These are phyloP conservation scores for cattle (Bos taurus) DNA, from an alignment of 2,113 vertebrate species.

Conservation along the genomic window ARS-UCD2.0 NC_037328.1:117306501-117307000, in stretches of 20 bases:
- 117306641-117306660: background rate
- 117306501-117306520: background rate
- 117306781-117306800: background rate
- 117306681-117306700: background rate
- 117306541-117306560: background rate
- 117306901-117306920: background rate
- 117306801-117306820: background rate
- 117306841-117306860: background rate
- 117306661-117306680: background rate
- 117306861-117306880: background rate
- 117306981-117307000: background rate
- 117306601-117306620: too few species aligned
- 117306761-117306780: background rate
- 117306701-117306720: background rate
- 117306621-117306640: rapidly evolving
- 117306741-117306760: background rate
- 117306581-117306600: background rate
- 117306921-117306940: background rate
- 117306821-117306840: background rate
- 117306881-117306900: background rate
- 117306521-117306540: background rate
- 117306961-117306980: background rate
- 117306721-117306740: background rate
- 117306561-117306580: background rate
- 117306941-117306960: background rate